These are phyloP conservation scores for Megastigmus dorsalis DNA, from an alignment of 2,888 invertebrate genomes.

Conservation along the genomic window DNA sequence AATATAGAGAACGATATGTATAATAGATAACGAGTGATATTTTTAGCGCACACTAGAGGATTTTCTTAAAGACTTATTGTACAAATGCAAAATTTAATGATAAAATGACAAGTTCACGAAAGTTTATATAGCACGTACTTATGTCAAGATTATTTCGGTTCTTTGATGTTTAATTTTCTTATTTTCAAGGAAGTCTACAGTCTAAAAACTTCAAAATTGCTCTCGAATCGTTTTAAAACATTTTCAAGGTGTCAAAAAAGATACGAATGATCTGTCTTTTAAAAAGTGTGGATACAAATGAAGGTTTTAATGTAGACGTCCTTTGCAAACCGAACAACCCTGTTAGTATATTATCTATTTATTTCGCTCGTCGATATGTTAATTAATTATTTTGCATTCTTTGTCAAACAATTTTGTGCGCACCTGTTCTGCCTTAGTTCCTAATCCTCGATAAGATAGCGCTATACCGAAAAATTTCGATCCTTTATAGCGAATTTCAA, in stretches of 20 bases:
- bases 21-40: constrained; percentile 31
- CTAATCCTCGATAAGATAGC: constrained; percentile 22
- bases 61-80: constrained; percentile 30
- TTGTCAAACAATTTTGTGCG: constrained; percentile 7
- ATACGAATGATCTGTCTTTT: not conserved
- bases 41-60: constrained; percentile 5
- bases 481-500: too few relatives aligned
- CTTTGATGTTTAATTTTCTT: not conserved
- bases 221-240: too few relatives aligned
- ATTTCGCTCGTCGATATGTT: constrained; percentile 25
- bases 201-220: too few relatives aligned
- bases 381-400: not conserved
- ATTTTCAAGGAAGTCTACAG: not conserved
- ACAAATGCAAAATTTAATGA: constrained; percentile 30
- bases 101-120: constrained; percentile 4
- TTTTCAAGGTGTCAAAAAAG: too few relatives aligned
- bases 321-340: not conserved
- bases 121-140: constrained; percentile 3
- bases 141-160: not conserved
- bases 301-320: not conserved
- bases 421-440: not conserved
- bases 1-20: constrained; percentile 43
- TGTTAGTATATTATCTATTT: not conserved
- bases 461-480: constrained; percentile 22
- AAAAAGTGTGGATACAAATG: not conserved